Percentiles rank a stretch among this genome's conserved stretches.
Conservation (phyloP, 2,113 vertebrate species). For the Spea bombifrons region DNA sequence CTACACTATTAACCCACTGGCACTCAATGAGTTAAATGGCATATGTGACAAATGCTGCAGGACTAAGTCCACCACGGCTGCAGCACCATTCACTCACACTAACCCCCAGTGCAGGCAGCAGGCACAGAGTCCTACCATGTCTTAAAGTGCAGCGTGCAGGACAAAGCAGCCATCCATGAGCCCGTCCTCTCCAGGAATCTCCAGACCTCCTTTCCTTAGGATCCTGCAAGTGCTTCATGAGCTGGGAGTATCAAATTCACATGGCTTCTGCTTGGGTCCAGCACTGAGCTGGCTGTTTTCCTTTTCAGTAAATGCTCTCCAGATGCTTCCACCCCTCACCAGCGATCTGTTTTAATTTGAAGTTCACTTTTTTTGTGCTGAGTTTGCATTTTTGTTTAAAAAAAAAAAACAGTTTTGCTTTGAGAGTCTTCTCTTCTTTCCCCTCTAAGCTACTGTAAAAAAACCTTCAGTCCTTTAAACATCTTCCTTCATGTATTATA, state of each 20-base stretch:
- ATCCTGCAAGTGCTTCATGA: constrained; percentile 30
- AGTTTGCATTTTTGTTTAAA: background rate
- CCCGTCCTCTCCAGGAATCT: background rate
- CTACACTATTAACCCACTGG: background rate
- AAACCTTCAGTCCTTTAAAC: background rate
- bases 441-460: constrained; percentile 19
- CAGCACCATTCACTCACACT: background rate
- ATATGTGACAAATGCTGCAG: constrained; percentile 12
- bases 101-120: background rate
- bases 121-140: constrained; percentile 34
- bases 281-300: background rate
- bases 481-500: background rate
- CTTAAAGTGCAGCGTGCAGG: background rate
- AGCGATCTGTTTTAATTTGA: background rate
- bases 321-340: constrained; percentile 18
- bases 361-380: background rate
- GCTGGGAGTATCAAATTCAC: constrained; percentile 17
- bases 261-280: constrained; percentile 12
- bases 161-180: background rate
- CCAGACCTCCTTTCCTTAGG: constrained; percentile 23
- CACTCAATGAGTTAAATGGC: constrained; percentile 10
- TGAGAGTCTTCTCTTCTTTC: background rate
- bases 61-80: background rate
- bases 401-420: no score
- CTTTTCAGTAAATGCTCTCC: constrained; percentile 14